Percentiles rank a stretch among this genome's conserved stretches.
phyloP scores from a whole-genome alignment of 2,113 vertebrate genomes.

The Seriola rivoliana region DNA sequence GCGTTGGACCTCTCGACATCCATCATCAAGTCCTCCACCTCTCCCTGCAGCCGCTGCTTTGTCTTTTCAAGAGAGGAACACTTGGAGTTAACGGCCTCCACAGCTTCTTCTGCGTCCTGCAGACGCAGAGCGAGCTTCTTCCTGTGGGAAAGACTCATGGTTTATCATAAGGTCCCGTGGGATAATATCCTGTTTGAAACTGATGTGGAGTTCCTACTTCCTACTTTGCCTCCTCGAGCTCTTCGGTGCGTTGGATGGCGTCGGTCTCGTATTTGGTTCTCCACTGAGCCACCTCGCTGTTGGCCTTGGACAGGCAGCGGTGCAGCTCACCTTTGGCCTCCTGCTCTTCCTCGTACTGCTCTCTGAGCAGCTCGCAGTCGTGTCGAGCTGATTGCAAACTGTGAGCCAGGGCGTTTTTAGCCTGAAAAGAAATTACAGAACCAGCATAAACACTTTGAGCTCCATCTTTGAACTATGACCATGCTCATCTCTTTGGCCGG shows the following conservation, averaged over 20 bases:
- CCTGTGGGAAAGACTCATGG: conserved; percentile 7
- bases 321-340: no score
- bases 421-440: conserved; percentile 24
- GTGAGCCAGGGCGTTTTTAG: conserved; percentile 61
- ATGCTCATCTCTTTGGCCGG: fast-evolving
- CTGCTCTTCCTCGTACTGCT: no score
- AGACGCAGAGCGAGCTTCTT: conserved; percentile 73
- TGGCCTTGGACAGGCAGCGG: no score
- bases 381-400: conserved; percentile 54
- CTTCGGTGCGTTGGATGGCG: conserved; percentile 83
- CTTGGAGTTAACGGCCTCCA: conserved; percentile 72
- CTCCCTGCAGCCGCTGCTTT: conserved; percentile 75
- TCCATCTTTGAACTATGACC: background rate
- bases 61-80: conserved; percentile 80
- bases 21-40: conserved; percentile 73
- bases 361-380: conserved; percentile 55
- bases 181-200: background rate
- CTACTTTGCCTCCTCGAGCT: conserved; percentile 89
- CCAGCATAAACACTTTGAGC: background rate
- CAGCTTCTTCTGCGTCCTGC: conserved; percentile 77
- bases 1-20: conserved; percentile 60
- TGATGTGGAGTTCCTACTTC: background rate
- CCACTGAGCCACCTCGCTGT: no score
- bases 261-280: no score
- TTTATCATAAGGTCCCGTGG: background rate